Evolutionary conservation across 1,140 invertebrate species (phyloP), one percentile per base, ranked within the genome.

Genomic region (Drosophila burlai): DNA sequence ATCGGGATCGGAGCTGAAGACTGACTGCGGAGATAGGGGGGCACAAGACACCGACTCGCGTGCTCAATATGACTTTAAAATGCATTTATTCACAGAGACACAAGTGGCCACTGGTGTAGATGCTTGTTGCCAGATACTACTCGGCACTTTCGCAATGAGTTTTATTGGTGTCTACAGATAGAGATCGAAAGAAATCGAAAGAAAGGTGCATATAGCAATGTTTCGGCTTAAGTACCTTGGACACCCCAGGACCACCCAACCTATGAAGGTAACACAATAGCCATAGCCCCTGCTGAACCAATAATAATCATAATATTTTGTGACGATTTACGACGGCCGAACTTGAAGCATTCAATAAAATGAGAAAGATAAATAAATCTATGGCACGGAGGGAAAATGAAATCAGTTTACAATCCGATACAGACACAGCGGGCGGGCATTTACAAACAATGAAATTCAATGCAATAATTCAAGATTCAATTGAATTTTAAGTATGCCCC

Each of bases 371-470:
- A 91, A 90, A 90, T 90, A 90, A 91, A 90, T 91, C 85, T 79
- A 76, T 73, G 71, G 66, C 82, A 75, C 42, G 50, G 52, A 64
- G 75, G 67, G 78, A 74, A 90, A 90, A 91, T 74, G 86, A 90
- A 90, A 91, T 91, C 85, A 90, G 85, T 90, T 85, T 91, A 90
- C 79, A 77, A 80, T 80, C 81, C 71, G 49, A 57, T 68, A 72
- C 82, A 81, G 57, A 77, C 76, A 57, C 62, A 77, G 54, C 74
- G 76, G 67, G 57, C 47, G 61, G 79, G 76, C 91, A 92, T 92
- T 92, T 92, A 92, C 91, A 92, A 92, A 92, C 91, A 92, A 92
- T 92, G 91, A 91, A 91, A 92, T 92, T 91, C 91, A 92, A 92
- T 92, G 83, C 91, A 92, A 92, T 91, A 87, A 91, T 85, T 92